Evolutionary conservation across 1,140 invertebrate species (phyloP).

Genomic region (Pentalonia nigronervosa): DNA sequence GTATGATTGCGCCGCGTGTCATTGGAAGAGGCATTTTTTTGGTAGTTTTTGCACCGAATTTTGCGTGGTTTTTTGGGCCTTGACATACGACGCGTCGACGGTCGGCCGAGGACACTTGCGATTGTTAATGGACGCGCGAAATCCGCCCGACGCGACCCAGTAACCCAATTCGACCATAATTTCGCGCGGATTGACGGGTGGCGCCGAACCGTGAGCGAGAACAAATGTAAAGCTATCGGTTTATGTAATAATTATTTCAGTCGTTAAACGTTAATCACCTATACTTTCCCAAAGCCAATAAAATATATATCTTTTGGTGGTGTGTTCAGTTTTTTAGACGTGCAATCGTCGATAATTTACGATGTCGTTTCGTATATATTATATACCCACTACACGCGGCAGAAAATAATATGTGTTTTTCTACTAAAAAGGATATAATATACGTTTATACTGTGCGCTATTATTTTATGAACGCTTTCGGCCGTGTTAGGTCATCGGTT

Average conservation of each 20-base stretch:
- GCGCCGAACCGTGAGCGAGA: background rate
- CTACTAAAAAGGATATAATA: conserved; percentile 17
- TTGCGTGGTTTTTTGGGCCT: conserved; percentile 1
- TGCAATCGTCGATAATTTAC: background rate
- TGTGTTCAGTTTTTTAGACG: background rate
- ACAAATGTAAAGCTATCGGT: background rate
- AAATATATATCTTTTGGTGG: background rate
- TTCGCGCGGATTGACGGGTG: background rate
- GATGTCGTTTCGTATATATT: background rate
- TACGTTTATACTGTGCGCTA: background rate
- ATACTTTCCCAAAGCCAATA: background rate
- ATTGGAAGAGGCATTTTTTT: background rate
- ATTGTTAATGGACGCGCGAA: background rate
- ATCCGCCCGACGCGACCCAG: conserved; percentile 10
- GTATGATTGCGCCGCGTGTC: no score
- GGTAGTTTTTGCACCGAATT: background rate
- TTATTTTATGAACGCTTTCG: background rate
- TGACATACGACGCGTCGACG: conserved; percentile 6
- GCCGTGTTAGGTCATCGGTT: conserved; percentile 4
- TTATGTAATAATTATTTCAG: conserved; percentile 1
- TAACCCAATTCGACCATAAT: background rate
- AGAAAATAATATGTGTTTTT: background rate
- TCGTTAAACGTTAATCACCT: background rate
- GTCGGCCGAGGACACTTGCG: background rate
- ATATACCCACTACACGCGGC: no score